These are phyloP conservation scores for sheep (Ovis aries) DNA, from an alignment of 2,113 vertebrate genomes.

Conservation along the genomic window DNA sequence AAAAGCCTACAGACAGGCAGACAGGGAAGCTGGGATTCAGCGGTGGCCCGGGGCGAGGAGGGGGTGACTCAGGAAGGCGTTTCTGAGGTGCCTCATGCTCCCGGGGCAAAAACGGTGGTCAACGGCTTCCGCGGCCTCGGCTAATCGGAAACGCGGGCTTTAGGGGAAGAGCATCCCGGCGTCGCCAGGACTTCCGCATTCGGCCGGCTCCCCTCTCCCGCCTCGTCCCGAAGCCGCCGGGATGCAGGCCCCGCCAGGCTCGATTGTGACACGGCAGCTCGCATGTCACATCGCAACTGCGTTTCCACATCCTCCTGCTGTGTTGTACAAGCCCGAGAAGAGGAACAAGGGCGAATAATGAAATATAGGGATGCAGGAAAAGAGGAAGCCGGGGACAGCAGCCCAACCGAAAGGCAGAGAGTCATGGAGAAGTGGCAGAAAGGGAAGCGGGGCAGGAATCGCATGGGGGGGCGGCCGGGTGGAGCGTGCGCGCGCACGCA, in stretches of 20 bases:
- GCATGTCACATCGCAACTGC: conserved; percentile 84
- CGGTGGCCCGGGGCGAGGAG: neutral
- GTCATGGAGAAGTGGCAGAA: conserved; percentile 98
- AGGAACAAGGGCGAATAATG: conserved; percentile 93
- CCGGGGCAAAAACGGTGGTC: rapidly evolving
- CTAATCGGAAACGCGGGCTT: neutral
- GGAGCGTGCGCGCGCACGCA: rapidly evolving
- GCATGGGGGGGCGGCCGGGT: conserved; percentile 55
- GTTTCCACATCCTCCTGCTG: conserved; percentile 92
- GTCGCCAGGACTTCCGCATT: neutral
- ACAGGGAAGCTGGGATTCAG: neutral
- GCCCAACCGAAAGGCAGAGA: conserved; percentile 93
- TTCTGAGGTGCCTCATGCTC: neutral
- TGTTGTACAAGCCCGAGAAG: conserved; percentile 83
- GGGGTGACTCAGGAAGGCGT: neutral
- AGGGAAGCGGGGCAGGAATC: conserved; percentile 96
- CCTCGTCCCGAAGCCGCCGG: conserved; percentile 1
- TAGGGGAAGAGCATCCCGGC: neutral
- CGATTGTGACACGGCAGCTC: conserved; percentile 79
- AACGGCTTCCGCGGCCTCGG: rapidly evolving
- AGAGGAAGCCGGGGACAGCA: conserved; percentile 90
- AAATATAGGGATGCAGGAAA: conserved; percentile 96
- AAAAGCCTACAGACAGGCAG: neutral
- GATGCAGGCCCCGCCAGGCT: conserved; percentile 56
- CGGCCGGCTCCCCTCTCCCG: neutral